Evolutionary conservation across 2,113 vertebrate species (phyloP), one percentile per base, ranked within the genome.

Genomic region (Monopterus albus): DNA sequence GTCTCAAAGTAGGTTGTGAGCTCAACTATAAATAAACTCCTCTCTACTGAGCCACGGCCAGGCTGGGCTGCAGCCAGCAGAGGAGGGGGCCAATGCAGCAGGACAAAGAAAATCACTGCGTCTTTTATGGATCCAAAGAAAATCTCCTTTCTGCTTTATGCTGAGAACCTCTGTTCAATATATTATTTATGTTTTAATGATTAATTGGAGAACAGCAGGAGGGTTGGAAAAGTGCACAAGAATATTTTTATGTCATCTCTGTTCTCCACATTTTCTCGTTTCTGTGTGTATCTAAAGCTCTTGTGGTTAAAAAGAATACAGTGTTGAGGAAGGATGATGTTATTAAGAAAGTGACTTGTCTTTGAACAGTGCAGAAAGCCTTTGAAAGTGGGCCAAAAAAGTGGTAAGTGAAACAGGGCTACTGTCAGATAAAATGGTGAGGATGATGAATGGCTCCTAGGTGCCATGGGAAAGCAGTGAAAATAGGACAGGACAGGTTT

Each of bases 1-100:
- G 75, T 82, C 70, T 76, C 62, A 87, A 94, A 94, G 87, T 93
- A 92, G 93, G 92, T 94, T 94, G 94, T 85, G 86, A 94, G 93
- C 88, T 89, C 93, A 93, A 87, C 92, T 94, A 93, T 90, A 94
- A 94, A 92, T 94, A 94, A 91, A 87, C 78, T 53, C 49, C 35
- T 83, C 83, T 88, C 71, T 71, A 75, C 85, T 87, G 42, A 73
- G 83, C 83, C 79, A 66, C 33, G 72, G 71, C 76, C 66, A 53
- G 65, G 59, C 81, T 79, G 83, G 58, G 76, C 69, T 68, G 79
- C 66, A 81, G 82, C 83, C 84, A 87, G 77, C 31, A n/a, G 58
- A 60, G 77, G 78, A 67, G 47, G 45, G 55, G 69, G 82, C 23
- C 35, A 72, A 60, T 79, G 86, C 79, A 77, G 79, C 75, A 85